Conservation (phyloP, 2,113 vertebrate genomes). For the Chrysemys picta region DNA sequence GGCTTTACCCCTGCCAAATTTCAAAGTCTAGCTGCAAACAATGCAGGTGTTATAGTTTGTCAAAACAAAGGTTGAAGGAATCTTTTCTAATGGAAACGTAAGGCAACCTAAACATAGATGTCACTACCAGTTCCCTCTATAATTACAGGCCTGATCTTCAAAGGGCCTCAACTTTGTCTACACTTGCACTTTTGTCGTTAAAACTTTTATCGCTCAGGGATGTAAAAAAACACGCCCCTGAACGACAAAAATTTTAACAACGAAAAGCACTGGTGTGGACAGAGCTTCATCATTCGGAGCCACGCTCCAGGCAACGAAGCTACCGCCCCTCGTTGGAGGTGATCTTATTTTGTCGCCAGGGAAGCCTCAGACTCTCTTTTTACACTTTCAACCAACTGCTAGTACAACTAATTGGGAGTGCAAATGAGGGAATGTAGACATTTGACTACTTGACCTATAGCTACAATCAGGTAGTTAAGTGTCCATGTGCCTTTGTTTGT, state of each 20-base stretch:
- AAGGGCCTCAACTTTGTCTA: background rate
- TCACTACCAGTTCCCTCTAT: background rate
- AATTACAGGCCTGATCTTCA: background rate
- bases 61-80: background rate
- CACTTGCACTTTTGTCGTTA: too few species aligned
- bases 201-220: too few species aligned
- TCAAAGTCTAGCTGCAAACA: background rate
- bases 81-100: background rate
- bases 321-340: too few species aligned
- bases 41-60: background rate
- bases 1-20: background rate
- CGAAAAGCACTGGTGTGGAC: too few species aligned
- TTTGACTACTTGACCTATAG: fast-evolving
- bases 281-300: too few species aligned
- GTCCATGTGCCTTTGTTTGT: background rate
- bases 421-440: background rate
- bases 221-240: too few species aligned
- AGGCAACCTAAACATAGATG: fast-evolving
- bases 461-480: background rate
- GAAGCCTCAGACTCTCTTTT: background rate
- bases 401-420: background rate
- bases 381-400: background rate
- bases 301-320: too few species aligned
- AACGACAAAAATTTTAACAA: too few species aligned
- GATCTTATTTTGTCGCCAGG: too few species aligned